phyloP scores from a whole-genome alignment of 2,113 vertebrate genomes.

The Ptilonorhynchus violaceus region DNA sequence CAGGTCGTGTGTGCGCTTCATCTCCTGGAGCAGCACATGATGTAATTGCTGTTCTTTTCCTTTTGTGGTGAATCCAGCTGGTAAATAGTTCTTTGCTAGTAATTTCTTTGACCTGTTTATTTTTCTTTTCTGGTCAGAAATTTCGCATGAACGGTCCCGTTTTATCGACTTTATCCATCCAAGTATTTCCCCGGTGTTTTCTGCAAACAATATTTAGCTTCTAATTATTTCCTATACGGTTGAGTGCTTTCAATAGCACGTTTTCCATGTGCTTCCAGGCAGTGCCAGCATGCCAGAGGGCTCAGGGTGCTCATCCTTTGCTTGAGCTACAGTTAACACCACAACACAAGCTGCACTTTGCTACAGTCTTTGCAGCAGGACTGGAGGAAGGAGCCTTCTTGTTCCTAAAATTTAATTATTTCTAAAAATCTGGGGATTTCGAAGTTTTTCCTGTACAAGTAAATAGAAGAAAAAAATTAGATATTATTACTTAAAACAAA shows the following conservation, averaged over 20 bases:
- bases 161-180: background rate
- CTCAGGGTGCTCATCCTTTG: background rate
- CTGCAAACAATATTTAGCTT: background rate
- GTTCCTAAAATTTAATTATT: background rate
- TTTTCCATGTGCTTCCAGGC: background rate
- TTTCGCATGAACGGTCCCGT: background rate
- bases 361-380: background rate
- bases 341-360: too few species aligned
- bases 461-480: background rate
- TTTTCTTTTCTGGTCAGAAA: background rate
- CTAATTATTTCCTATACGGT: background rate
- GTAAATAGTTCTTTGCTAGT: background rate
- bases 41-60: background rate
- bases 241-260: background rate
- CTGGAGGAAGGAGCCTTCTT: background rate
- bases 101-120: background rate
- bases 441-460: background rate
- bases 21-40: background rate
- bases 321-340: too few species aligned
- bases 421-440: background rate
- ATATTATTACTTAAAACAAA: background rate
- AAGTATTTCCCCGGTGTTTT: background rate
- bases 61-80: background rate
- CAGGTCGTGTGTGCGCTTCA: background rate
- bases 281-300: background rate